Base-by-base conservation (phyloP, 1,140 invertebrate species). In the Panagrolaimus sp. region DNA sequence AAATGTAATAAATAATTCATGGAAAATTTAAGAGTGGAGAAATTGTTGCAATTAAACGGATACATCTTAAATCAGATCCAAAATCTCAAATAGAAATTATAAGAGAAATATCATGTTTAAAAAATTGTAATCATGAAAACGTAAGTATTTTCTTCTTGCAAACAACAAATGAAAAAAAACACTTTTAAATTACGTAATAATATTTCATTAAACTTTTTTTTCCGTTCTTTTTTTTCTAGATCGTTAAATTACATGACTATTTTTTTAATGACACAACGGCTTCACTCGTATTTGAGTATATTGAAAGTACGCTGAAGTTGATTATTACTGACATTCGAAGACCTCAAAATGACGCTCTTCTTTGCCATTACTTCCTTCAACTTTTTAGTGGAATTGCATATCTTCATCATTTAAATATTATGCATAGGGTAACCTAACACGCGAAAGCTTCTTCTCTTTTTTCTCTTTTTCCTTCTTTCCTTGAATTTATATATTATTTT, bases 271-370 rank as follows among this genome's bases (percentile, higher is more conserved):
- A 92, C 0, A 76, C 90, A 90, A 43, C 89, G 10, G 67, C 96
- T 64, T 89, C 95, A 6, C 86, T 98, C 71, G 94, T 95, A 0
- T 90, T 98, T 84, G 93, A 98, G 78, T 95, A 90, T 80, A 91
- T 96, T 89, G 89, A 90, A 7, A 90, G 91, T 10, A 93, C 94
- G 69, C 85, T 97, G 6, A 91, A 90, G 83, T 90, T 94, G 79
- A 88, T 95, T 73, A 86, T 97, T 7, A 89, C 90, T 73, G 90
- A 93, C 77, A 85, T 87, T 43, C 87, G 90, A 21, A 88, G 88
- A 75, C 88, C 88, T 8, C 84, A 96, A 58, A 90, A 86, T 1
- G 83, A 89, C 68, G 84, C 89, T 10, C 90, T 93, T 81, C 88
- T 92, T 14, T 94, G 95, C 83, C 88, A 88, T 8, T 97, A 95